phyloP scores from a whole-genome alignment of 2,888 invertebrate species.

The Stomorhina lunata region DNA sequence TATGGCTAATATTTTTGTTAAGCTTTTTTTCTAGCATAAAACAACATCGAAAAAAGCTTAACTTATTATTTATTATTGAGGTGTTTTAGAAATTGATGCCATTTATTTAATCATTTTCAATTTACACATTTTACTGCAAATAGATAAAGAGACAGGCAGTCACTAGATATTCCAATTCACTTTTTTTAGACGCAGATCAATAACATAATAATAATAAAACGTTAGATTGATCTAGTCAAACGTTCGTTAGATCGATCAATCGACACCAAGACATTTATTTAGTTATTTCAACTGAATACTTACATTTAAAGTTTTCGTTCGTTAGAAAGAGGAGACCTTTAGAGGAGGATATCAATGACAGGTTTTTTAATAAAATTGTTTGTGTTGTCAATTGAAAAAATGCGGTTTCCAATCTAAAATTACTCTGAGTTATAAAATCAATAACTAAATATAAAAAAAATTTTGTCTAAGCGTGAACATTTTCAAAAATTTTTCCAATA shows the following conservation, averaged over 20 bases:
- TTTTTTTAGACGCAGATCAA: not conserved
- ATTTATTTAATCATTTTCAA: constrained; percentile 48
- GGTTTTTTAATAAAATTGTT: constrained; percentile 67
- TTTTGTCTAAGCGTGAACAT: not conserved
- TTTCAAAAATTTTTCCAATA: not conserved
- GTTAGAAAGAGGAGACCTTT: constrained; percentile 33
- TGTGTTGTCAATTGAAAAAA: constrained; percentile 66
- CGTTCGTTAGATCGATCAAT: not conserved
- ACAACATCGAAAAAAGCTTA: not conserved
- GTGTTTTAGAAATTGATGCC: constrained; percentile 60
- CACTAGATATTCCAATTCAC: not conserved
- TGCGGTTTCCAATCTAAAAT: constrained; percentile 64
- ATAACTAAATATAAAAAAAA: constrained; percentile 2
- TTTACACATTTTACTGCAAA: constrained; percentile 52
- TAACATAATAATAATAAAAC: constrained; percentile 12
- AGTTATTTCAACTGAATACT: too few species aligned
- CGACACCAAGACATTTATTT: constrained; percentile 38
- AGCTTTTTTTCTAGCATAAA: not conserved
- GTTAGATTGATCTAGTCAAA: constrained; percentile 14
- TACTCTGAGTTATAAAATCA: constrained; percentile 62
- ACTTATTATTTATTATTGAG: constrained; percentile 32
- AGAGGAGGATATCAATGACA: constrained; percentile 60
- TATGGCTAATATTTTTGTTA: not conserved
- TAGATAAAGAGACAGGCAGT: not conserved
- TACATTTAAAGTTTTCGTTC: too few species aligned